phyloP scores from a whole-genome alignment of 2,888 invertebrate species.

The Drosophila infuscata region DNA sequence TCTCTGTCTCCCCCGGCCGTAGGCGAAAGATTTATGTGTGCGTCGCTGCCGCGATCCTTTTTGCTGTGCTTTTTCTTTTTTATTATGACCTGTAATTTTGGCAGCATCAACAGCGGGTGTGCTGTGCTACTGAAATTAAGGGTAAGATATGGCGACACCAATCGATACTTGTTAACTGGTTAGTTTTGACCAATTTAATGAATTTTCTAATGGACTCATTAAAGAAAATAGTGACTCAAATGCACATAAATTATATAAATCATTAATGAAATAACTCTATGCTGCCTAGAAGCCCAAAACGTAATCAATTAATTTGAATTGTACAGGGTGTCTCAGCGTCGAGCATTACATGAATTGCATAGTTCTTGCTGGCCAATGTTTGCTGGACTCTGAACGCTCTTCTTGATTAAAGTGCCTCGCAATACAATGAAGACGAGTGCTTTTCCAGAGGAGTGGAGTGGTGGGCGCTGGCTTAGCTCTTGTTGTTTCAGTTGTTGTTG shows the following conservation, averaged over 20 bases:
- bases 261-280: not conserved
- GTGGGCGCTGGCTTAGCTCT: slow-evolving; percentile 27
- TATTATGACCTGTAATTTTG: slow-evolving; percentile 50
- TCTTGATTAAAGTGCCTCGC: slow-evolving; percentile 70
- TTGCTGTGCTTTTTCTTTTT: slow-evolving; percentile 68
- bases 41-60: slow-evolving; percentile 58
- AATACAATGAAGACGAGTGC: slow-evolving; percentile 31
- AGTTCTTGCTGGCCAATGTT: slow-evolving; percentile 21
- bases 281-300: not conserved
- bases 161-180: not conserved
- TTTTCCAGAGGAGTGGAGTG: slow-evolving; percentile 3
- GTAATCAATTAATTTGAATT: not conserved
- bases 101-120: not conserved
- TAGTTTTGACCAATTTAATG: not conserved
- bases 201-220: not conserved
- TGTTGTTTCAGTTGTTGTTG: slow-evolving; percentile 15
- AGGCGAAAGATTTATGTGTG: slow-evolving; percentile 69
- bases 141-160: not conserved
- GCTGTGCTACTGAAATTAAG: not conserved
- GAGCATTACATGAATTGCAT: not conserved
- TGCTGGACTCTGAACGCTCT: slow-evolving; percentile 53
- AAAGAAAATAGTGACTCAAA: not conserved
- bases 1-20: slow-evolving; percentile 35
- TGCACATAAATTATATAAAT: not conserved
- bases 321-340: slow-evolving; percentile 17